Base-by-base conservation (phyloP, 2,797 vertebrate genomes). In the Botia kubotai region DNA sequence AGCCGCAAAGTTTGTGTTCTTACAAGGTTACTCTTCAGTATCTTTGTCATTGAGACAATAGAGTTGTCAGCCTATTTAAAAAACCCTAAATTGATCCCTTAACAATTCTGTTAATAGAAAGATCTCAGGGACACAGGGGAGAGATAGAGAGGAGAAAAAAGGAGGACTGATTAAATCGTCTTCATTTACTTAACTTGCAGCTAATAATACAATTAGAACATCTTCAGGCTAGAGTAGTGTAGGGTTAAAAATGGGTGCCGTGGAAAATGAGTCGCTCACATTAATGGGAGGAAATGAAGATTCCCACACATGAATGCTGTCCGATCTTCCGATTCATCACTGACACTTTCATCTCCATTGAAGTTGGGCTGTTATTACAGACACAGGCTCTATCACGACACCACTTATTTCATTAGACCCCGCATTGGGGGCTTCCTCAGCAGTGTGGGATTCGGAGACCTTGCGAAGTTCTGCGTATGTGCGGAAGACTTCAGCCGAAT, bases 151-250 rank as follows among this genome's bases (percentile, higher is more conserved):
- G 86, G 43, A 84, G 84, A 88, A 87, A 87, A 87, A 88, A 88
- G 55, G 50, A 73, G 79, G 90, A 87, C 92, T 94, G 94, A 95
- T 95, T 95, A 93, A 94, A 94, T 93, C 91, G 91, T 92, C 92
- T 93, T 94, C 91, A 94, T 94, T 95, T 95, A 94, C 92, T 94
- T 95, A 94, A 94, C 93, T 85, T 92, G 91, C 90, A 93, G 92
- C 91, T 93, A 93, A 95, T 95, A 94, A 94, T 95, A 94, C 93
- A 95, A 95, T 94, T 94, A 95, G 94, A 92, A 90, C 89, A 90
- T 93, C 91, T 92, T 87, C 88, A 92, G 91, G 92, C 92, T 86
- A 89, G 90, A 92, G 92, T 93, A 92, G 87, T 91, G 90, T 90
- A 91, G 91, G 93, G 93, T 94, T 95, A 94, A 94, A 58, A 94